A percentile compares a stretch with the other conserved stretches of the same genome.
phyloP scores from a whole-genome alignment of 2,797 vertebrate genomes.

The Sparidentex hasta region DNA sequence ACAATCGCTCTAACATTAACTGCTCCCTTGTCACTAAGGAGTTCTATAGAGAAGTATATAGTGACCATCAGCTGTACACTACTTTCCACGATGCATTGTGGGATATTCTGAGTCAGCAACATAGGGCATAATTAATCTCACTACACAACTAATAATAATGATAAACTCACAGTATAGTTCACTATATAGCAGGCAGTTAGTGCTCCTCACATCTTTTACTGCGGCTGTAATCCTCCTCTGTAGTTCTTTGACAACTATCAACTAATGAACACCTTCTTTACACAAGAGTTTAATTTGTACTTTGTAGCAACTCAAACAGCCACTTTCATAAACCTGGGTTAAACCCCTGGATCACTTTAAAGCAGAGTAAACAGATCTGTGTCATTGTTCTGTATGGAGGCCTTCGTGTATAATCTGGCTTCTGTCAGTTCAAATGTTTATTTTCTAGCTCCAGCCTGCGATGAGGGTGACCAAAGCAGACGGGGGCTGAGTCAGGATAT shows the following conservation, averaged over 20 bases:
- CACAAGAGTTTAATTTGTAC: conserved; percentile 5
- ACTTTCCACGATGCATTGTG: no score
- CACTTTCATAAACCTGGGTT: conserved; percentile 14
- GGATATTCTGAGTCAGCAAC: no score
- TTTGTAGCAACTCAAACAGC: conserved; percentile 12
- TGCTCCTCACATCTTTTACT: neutral
- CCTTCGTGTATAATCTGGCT: conserved; percentile 47
- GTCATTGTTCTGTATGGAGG: conserved; percentile 30
- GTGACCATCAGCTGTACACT: no score
- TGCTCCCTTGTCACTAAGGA: no score
- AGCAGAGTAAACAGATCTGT: conserved; percentile 30
- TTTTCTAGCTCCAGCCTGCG: conserved; percentile 42
- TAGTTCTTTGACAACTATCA: neutral
- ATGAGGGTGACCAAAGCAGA: conserved; percentile 31
- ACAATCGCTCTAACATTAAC: no score
- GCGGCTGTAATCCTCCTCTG: no score
- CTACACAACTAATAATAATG: no score
- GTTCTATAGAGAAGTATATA: no score
- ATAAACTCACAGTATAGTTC: no score
- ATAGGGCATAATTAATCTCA: no score
- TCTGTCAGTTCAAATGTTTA: conserved; percentile 62
- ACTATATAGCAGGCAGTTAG: no score
- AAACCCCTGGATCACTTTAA: conserved; percentile 37
- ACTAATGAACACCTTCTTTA: neutral
- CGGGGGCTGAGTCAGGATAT: conserved; percentile 51